Conservation (phyloP, 2,113 vertebrate species). For the Odocoileus hemionus region DNA sequence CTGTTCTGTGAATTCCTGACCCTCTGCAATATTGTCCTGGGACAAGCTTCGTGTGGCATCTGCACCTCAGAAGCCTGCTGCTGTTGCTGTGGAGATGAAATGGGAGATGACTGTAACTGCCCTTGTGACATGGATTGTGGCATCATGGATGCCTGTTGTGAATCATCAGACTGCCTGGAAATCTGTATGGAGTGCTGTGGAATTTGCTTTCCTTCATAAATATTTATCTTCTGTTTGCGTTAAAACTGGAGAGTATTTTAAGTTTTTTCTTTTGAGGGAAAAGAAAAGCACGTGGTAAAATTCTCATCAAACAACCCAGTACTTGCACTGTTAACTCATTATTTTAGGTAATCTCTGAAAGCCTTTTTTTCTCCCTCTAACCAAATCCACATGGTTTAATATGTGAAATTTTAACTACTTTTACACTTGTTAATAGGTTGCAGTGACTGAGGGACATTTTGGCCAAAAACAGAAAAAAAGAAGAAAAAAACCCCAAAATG, state of each 20-base stretch:
- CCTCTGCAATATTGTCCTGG: slow-evolving; percentile 95
- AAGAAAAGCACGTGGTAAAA: slow-evolving; percentile 72
- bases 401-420: slow-evolving; percentile 74
- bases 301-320: slow-evolving; percentile 66
- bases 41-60: slow-evolving; percentile 92
- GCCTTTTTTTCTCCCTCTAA: slow-evolving; percentile 47
- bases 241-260: slow-evolving; percentile 82
- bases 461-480: not conserved
- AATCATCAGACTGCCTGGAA: slow-evolving; percentile 98
- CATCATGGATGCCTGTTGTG: slow-evolving; percentile 98
- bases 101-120: slow-evolving; percentile 89
- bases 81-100: slow-evolving; percentile 92
- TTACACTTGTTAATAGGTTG: slow-evolving; percentile 55
- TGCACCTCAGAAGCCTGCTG: slow-evolving; percentile 92
- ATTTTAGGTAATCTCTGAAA: slow-evolving; percentile 62
- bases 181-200: slow-evolving; percentile 99
- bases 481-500: not conserved
- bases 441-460: slow-evolving; percentile 64
- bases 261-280: slow-evolving; percentile 14
- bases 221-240: slow-evolving; percentile 70
- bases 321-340: slow-evolving; percentile 80
- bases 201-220: slow-evolving; percentile 97
- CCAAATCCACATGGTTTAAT: slow-evolving; percentile 65
- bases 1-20: slow-evolving; percentile 98
- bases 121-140: slow-evolving; percentile 94